A percentile compares a stretch with the other conserved stretches of the same genome.
These are phyloP conservation scores for Tilapia sparmanii DNA, from an alignment of 2,113 vertebrate species.

Conservation along the genomic window DNA sequence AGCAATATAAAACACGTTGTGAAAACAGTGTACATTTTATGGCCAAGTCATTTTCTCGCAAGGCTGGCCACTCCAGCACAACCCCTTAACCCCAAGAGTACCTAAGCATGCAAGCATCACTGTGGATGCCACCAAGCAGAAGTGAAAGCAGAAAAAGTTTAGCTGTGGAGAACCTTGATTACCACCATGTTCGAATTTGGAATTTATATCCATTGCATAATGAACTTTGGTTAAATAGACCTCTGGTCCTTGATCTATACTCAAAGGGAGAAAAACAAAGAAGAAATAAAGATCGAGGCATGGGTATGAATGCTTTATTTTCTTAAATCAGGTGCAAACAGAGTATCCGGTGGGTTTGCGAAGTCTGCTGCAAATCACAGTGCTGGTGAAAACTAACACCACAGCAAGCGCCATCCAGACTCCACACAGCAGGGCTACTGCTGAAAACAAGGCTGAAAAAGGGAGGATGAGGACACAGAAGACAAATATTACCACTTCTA, in stretches of 20 bases:
- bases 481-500: background rate
- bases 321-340: slow-evolving; percentile 20
- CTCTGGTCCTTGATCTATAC: background rate
- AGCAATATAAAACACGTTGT: background rate
- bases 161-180: background rate
- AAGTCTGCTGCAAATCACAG: background rate
- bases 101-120: background rate
- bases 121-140: background rate
- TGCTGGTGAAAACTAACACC: background rate
- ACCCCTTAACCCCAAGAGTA: background rate
- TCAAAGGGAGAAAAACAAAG: background rate
- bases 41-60: background rate
- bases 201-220: background rate
- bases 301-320: slow-evolving; percentile 22
- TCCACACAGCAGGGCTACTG: background rate
- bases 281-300: background rate
- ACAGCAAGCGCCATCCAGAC: background rate
- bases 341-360: background rate
- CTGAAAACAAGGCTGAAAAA: background rate
- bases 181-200: background rate
- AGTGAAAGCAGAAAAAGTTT: background rate
- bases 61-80: background rate
- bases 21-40: background rate
- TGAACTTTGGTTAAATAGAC: background rate
- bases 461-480: background rate